Evolutionary conservation across 2,797 vertebrate species (phyloP).

Genomic region (Leptodactylus fallax): DNA sequence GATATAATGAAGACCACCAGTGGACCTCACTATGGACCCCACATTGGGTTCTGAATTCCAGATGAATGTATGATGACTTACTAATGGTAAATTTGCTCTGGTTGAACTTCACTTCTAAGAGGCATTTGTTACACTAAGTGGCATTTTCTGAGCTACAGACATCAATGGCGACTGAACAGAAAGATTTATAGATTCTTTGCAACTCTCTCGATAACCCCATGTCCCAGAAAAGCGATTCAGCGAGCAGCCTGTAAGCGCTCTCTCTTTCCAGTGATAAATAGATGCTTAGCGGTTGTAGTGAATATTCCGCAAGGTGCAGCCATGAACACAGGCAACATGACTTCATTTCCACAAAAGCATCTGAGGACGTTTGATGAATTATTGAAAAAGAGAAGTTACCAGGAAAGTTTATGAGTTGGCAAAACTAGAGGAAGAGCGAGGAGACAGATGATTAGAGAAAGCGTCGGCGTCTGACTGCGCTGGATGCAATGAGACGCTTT

Average conservation of each 20-base stretch:
- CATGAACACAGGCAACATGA: slow-evolving; percentile 7
- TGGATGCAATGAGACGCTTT: neutral
- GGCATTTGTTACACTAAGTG: neutral
- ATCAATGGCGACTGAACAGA: neutral
- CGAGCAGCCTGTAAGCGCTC: neutral
- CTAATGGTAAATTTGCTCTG: neutral
- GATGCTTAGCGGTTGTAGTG: slow-evolving; percentile 22
- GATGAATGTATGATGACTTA: neutral
- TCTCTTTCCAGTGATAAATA: slow-evolving; percentile 33
- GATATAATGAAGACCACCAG: neutral
- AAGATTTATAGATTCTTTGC: slow-evolving; percentile 29
- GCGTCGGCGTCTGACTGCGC: neutral
- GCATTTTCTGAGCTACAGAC: neutral
- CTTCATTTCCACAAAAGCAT: slow-evolving; percentile 50
- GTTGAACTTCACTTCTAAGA: neutral
- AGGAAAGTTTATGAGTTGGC: slow-evolving; percentile 48
- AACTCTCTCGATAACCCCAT: slow-evolving; percentile 14
- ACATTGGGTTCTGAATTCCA: neutral
- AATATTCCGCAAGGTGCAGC: slow-evolving; percentile 36
- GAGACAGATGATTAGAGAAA: slow-evolving; percentile 43
- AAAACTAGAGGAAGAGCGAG: slow-evolving; percentile 47
- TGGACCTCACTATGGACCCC: neutral
- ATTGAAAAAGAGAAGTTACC: slow-evolving; percentile 43
- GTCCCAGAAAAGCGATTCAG: slow-evolving; percentile 13
- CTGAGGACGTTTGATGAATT: slow-evolving; percentile 52